Percentiles rank a stretch among this genome's conserved stretches.
phyloP scores from a whole-genome alignment of 2,888 invertebrate genomes.

The Chrysomela aeneicollis region DNA sequence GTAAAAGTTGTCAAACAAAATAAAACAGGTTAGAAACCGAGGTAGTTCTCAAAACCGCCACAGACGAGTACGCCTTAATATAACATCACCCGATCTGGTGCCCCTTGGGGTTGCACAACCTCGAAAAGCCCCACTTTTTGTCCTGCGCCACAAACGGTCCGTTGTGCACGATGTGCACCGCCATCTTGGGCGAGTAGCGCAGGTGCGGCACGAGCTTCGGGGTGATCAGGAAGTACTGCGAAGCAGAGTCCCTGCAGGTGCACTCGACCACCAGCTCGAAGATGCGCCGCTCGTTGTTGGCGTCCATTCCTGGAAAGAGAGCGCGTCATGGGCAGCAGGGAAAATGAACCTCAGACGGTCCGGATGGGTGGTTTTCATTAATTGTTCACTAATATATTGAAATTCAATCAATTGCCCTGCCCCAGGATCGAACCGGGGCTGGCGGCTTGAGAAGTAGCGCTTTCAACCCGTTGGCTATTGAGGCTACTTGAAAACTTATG shows the following conservation, averaged over 20 bases:
- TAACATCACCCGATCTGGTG: constrained; percentile 26
- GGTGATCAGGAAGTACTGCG: constrained; percentile 91
- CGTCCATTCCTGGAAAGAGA: constrained; percentile 78
- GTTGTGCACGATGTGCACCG: constrained; percentile 81
- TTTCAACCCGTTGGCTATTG: too few species aligned
- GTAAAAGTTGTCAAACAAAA: too few species aligned
- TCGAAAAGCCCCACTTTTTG: constrained; percentile 58
- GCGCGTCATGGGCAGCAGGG: too few species aligned
- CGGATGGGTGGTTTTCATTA: too few species aligned
- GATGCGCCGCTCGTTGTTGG: constrained; percentile 81
- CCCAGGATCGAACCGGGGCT: too few species aligned
- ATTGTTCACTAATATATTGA: too few species aligned
- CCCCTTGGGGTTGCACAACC: constrained; percentile 50
- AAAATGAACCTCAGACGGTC: constrained; percentile 1
- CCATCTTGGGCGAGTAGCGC: constrained; percentile 72
- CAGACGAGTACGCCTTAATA: too few species aligned
- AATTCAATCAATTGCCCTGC: too few species aligned
- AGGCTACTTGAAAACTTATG: too few species aligned
- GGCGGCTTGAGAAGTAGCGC: too few species aligned
- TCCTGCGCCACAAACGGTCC: constrained; percentile 64
- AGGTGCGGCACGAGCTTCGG: constrained; percentile 89
- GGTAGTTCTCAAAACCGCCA: too few species aligned
- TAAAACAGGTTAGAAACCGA: too few species aligned
- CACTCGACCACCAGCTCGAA: constrained; percentile 81
- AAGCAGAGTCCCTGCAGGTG: constrained; percentile 69